Percentiles rank a stretch among this genome's conserved stretches.
These are phyloP conservation scores for Asteroscopus sphinx DNA, from an alignment of 2,888 invertebrate species.

Conservation along the genomic window DNA sequence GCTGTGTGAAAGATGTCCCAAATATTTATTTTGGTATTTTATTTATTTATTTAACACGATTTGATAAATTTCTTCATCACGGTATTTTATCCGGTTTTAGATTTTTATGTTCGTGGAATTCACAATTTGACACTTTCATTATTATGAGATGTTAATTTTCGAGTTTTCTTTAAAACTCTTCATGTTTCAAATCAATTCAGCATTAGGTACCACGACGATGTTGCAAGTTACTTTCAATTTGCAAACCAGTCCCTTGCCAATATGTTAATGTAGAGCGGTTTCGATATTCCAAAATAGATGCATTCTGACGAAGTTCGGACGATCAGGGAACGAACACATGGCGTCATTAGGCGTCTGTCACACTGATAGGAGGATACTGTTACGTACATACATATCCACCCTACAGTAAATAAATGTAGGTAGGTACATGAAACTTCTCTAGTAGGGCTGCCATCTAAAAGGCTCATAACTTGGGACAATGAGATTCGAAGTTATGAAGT, in stretches of 20 bases:
- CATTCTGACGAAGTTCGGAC: conserved; percentile 55
- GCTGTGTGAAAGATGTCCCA: too few species aligned
- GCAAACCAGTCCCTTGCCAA: conserved; percentile 59
- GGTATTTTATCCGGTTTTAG: not conserved
- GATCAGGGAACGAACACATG: conserved; percentile 60
- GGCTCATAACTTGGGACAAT: conserved; percentile 42
- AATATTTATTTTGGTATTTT: too few species aligned
- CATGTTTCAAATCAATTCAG: conserved; percentile 58
- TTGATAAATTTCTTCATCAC: not conserved
- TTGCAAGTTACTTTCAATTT: conserved; percentile 65
- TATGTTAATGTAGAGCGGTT: conserved; percentile 65
- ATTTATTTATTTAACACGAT: not conserved
- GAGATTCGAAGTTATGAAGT: conserved; percentile 35
- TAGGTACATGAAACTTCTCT: conserved; percentile 37
- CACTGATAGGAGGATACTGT: conserved; percentile 50
- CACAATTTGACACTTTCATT: conserved; percentile 6
- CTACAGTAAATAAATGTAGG: conserved; percentile 44
- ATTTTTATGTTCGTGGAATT: not conserved
- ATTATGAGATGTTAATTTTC: conserved; percentile 22
- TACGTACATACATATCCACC: conserved; percentile 45
- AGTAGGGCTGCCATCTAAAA: conserved; percentile 35
- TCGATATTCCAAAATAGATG: conserved; percentile 57
- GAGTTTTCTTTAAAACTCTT: conserved; percentile 17
- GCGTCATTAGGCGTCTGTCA: conserved; percentile 63
- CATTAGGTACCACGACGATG: conserved; percentile 59